A percentile compares a stretch with the other conserved stretches of the same genome.
Evolutionary conservation across 2,888 invertebrate species (phyloP).

Genomic region (Sesia bembeciformis): DNA sequence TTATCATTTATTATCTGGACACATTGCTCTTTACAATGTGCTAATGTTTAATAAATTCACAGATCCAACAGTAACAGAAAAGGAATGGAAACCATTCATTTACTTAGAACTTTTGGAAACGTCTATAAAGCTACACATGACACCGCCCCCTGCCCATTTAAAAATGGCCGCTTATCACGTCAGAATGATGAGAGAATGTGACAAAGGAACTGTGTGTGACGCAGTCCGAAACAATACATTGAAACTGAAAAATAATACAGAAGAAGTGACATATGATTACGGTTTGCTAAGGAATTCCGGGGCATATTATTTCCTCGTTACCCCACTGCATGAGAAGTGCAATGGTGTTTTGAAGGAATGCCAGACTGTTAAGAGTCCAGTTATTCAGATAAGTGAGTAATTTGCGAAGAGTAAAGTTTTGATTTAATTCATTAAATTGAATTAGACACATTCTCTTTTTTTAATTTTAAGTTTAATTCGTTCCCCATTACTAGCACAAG

Average conservation of each 20-base stretch:
- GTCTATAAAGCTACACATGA: constrained; percentile 45
- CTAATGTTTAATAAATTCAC: constrained; percentile 8
- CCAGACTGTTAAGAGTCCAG: constrained; percentile 44
- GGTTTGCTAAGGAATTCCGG: constrained; percentile 42
- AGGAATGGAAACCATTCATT: constrained; percentile 57
- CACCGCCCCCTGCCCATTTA: constrained; percentile 44
- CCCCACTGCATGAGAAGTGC: constrained; percentile 40
- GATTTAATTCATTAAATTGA: background rate
- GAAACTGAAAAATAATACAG: constrained; percentile 25
- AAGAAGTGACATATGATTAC: constrained; percentile 48
- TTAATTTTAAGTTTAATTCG: too few species aligned
- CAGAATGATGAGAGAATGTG: constrained; percentile 32
- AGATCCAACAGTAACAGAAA: constrained; percentile 42
- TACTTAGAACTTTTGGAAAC: constrained; percentile 53
- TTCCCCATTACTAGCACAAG: too few species aligned
- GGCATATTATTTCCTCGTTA: constrained; percentile 46
- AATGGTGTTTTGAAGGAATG: constrained; percentile 21
- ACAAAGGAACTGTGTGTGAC: constrained; percentile 19
- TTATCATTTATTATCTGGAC: too few species aligned
- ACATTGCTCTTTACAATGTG: too few species aligned
- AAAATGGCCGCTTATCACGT: constrained; percentile 40
- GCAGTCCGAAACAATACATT: constrained; percentile 20
- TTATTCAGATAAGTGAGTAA: constrained; percentile 51
- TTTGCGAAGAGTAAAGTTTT: background rate
- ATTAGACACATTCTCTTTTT: too few species aligned